These are phyloP conservation scores for Cololabis saira DNA, from an alignment of 2,113 vertebrate species.

Conservation along the genomic window DNA sequence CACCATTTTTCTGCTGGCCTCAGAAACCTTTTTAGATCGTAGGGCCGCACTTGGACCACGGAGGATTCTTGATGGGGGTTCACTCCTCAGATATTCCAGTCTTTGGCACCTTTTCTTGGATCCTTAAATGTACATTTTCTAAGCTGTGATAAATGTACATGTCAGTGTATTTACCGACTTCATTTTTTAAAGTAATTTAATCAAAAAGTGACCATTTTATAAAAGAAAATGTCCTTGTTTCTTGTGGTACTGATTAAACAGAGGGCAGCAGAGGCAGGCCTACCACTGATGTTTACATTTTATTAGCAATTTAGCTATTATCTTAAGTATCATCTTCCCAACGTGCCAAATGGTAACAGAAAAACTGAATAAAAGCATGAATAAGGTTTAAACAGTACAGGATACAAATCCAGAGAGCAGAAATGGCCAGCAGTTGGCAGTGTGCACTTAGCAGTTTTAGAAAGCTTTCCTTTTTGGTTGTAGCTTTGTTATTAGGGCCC, in stretches of 20 bases:
- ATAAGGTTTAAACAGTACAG: neutral
- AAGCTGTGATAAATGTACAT: too few species aligned
- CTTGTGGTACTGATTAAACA: neutral
- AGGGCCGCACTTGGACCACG: too few species aligned
- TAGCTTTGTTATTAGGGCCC: neutral
- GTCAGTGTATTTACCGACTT: too few species aligned
- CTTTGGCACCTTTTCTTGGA: too few species aligned
- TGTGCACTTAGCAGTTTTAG: constrained; percentile 4
- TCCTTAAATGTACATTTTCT: too few species aligned
- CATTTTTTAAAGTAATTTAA: too few species aligned
- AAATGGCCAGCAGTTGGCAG: constrained; percentile 22
- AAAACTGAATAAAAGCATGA: neutral
- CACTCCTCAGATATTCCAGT: too few species aligned
- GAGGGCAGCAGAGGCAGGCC: neutral
- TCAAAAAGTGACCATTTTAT: neutral
- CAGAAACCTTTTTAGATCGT: too few species aligned
- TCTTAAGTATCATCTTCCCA: neutral
- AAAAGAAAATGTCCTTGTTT: too few species aligned
- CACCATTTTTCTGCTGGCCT: too few species aligned
- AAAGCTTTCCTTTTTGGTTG: neutral
- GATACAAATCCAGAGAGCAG: neutral
- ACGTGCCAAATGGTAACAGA: neutral
- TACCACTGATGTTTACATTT: neutral
- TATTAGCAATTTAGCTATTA: neutral
- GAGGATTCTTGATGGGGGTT: too few species aligned